A percentile compares a stretch with the other conserved stretches of the same genome.
Conservation (phyloP, 2,113 vertebrate genomes). For the Pseudonaja textilis region DNA sequence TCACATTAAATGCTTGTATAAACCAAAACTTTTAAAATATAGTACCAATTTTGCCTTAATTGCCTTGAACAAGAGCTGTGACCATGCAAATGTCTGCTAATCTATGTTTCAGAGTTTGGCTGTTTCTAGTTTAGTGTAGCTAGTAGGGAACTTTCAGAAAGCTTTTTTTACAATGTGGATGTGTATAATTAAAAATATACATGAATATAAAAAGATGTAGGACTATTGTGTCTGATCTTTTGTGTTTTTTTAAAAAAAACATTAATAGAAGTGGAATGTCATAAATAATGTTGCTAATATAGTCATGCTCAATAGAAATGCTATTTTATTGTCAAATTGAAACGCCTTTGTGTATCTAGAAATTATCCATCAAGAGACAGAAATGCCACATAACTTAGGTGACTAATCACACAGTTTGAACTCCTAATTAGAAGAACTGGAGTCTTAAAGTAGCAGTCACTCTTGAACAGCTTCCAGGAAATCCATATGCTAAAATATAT, state of each 20-base stretch:
- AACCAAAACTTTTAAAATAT: neutral
- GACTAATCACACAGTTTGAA: slow-evolving; percentile 41
- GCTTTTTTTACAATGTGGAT: neutral
- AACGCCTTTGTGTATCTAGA: slow-evolving; percentile 23
- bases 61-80: neutral
- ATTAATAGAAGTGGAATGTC: slow-evolving; percentile 22
- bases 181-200: neutral
- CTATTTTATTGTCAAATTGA: slow-evolving; percentile 19
- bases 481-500: slow-evolving; percentile 25
- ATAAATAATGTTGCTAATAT: slow-evolving; percentile 21
- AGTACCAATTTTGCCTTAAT: neutral
- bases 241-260: neutral
- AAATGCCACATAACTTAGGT: slow-evolving; percentile 34
- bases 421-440: slow-evolving; percentile 36
- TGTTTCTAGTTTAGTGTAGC: neutral
- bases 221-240: neutral
- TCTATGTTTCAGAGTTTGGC: neutral
- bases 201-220: neutral
- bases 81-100: neutral
- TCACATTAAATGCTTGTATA: neutral
- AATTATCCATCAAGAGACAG: slow-evolving; percentile 34
- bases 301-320: neutral
- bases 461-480: slow-evolving; percentile 31
- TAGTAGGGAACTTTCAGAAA: neutral
- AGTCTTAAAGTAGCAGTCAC: slow-evolving; percentile 30